Conservation (phyloP, 2,888 invertebrate genomes). For the Lissonota sp. region DNA sequence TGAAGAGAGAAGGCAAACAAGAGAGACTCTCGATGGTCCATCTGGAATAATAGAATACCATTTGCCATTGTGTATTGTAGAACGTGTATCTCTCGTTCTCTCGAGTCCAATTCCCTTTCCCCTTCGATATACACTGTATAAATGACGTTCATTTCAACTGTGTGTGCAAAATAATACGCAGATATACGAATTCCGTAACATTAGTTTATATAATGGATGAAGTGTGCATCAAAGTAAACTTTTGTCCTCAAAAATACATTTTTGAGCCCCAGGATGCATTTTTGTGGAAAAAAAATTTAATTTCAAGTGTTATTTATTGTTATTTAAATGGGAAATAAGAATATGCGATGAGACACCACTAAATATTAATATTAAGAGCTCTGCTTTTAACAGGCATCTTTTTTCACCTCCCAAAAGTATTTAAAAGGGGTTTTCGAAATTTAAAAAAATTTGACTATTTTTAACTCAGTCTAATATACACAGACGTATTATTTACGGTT, state of each 20-base stretch:
- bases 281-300: no score
- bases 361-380: no score
- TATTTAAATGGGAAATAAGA: no score
- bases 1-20: conserved; percentile 63
- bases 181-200: not conserved
- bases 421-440: no score
- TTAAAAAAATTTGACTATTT: not conserved
- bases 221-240: conserved; percentile 2
- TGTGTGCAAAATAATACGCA: conserved; percentile 8
- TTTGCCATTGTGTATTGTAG: conserved; percentile 79
- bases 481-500: not conserved
- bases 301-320: no score
- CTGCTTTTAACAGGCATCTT: no score
- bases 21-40: conserved; percentile 69
- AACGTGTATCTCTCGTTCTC: conserved; percentile 59
- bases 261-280: no score
- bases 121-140: conserved; percentile 30
- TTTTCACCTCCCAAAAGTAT: no score
- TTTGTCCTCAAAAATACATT: not conserved
- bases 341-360: no score
- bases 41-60: conserved; percentile 83
- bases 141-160: not conserved
- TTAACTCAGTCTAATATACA: not conserved
- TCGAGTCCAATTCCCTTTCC: conserved; percentile 57
- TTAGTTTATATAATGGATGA: conserved; percentile 31